Evolutionary conservation across 2,797 vertebrate genomes (phyloP), one percentile per base, ranked within the genome.

Genomic region (Poliocrania exsul): DNA sequence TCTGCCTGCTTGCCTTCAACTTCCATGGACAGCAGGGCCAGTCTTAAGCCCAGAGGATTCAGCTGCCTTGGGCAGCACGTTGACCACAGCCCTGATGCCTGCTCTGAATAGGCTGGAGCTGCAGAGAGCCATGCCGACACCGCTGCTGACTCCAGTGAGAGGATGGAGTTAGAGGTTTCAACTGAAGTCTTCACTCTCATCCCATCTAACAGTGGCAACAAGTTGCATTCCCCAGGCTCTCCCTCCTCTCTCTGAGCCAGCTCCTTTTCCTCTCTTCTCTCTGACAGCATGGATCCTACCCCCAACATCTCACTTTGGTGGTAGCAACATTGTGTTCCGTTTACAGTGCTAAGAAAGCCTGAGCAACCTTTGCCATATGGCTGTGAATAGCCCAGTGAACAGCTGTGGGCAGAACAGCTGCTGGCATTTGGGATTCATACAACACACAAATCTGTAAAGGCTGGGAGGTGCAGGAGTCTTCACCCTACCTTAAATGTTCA

Each of bases 341-440:
- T 92, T 64, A 61, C 37, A 46, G 56, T 3, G 26, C 81, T 57
- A 78, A 94, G 61, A 80, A 90, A 50, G 31, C 33, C 67, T 6
- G 12, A 28, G 77, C 38, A 24, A 13, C 49, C 37, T 86, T 31
- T 77, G 69, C 31, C 16, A 5, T 10, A 56, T 10, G 28, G 33
- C 49, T 23, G 21, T 23, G 72, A 44, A 50, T 4, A 81, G 47
- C 44, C 60, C 44, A 58, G 2, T 3, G 1, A 2, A 3, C 13
- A 66, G 73, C 61, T n/a, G 57, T 15, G 40, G 86, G 26, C 61
- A 26, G 25, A 88, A 69, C 50, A 92, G 77, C 58, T 69, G 57
- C 38, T 0, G 0, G 49, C 7, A 42, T 57, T 37, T 62, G 56
- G 3, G n/a, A 38, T 28, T 44, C 62, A 54, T 14, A n/a, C 24